phyloP scores from a whole-genome alignment of 1,140 invertebrate species.

The Cephus cinctus region DNA sequence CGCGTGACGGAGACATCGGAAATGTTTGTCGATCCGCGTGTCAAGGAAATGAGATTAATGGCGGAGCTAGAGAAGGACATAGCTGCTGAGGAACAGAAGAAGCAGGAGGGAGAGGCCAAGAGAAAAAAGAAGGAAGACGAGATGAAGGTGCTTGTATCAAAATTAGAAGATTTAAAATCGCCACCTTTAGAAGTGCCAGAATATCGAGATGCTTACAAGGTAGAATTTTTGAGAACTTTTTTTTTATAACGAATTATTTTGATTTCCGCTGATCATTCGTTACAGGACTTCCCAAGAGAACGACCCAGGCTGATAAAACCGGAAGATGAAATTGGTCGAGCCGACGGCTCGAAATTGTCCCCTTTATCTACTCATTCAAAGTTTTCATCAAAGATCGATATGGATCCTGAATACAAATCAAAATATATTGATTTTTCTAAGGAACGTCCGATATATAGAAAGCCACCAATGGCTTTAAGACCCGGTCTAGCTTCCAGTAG shows the following conservation, averaged over 20 bases:
- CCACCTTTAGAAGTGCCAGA: slow-evolving; percentile 45
- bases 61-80: slow-evolving; percentile 22
- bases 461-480: slow-evolving; percentile 30
- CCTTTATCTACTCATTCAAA: slow-evolving; percentile 25
- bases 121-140: slow-evolving; percentile 36
- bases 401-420: slow-evolving; percentile 52
- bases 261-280: too few species aligned
- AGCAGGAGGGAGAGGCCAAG: neutral
- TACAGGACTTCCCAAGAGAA: slow-evolving; percentile 47
- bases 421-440: slow-evolving; percentile 40
- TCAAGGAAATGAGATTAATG: slow-evolving; percentile 29
- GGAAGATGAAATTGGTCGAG: slow-evolving; percentile 45
- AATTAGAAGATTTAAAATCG: slow-evolving; percentile 43
- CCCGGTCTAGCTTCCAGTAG: slow-evolving; percentile 19
- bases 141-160: slow-evolving; percentile 43
- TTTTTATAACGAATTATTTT: slow-evolving; percentile 1
- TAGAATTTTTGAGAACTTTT: slow-evolving; percentile 13
- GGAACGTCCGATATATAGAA: slow-evolving; percentile 34
- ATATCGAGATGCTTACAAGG: slow-evolving; percentile 51
- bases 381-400: slow-evolving; percentile 47
- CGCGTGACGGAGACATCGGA: slow-evolving; percentile 32
- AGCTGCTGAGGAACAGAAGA: too few species aligned
- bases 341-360: slow-evolving; percentile 45
- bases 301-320: slow-evolving; percentile 42
- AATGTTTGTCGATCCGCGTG: slow-evolving; percentile 35